Conservation (phyloP, 1,140 invertebrate genomes). For the Plutomurus gul region DNA sequence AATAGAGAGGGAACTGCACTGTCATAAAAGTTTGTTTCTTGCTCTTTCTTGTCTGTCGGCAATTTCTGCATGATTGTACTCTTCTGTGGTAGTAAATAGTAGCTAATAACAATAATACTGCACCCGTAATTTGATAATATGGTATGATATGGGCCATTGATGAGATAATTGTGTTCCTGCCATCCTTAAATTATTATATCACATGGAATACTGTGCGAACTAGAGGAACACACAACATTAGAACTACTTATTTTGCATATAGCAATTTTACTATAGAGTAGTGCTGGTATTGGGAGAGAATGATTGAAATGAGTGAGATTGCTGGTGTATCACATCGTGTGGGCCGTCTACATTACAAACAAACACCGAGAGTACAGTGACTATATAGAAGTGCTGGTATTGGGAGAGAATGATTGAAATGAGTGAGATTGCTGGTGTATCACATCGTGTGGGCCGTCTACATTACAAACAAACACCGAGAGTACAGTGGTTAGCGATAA, state of each 20-base stretch:
- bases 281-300: background rate
- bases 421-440: background rate
- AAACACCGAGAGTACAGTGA: too few species aligned
- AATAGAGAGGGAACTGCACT: too few species aligned
- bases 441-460: too few species aligned
- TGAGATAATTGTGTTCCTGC: slow-evolving; percentile 17
- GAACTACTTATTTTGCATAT: background rate
- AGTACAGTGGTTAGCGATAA: too few species aligned
- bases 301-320: slow-evolving; percentile 11
- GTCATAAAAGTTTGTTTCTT: slow-evolving; percentile 10
- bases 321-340: too few species aligned
- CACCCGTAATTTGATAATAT: slow-evolving; percentile 18
- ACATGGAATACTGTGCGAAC: background rate
- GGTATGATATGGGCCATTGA: slow-evolving; percentile 23
- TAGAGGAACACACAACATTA: background rate
- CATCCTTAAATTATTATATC: slow-evolving; percentile 8
- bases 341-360: too few species aligned
- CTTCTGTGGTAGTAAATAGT: background rate
- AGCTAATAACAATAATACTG: slow-evolving; percentile 27
- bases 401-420: slow-evolving; percentile 16
- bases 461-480: too few species aligned
- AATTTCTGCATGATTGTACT: slow-evolving; percentile 1
- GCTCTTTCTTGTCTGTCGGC: slow-evolving; percentile 2
- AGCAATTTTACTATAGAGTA: background rate
- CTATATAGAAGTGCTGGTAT: background rate